phyloP scores from a whole-genome alignment of 2,797 vertebrate species.

The Yasuhikotakia modesta region DNA sequence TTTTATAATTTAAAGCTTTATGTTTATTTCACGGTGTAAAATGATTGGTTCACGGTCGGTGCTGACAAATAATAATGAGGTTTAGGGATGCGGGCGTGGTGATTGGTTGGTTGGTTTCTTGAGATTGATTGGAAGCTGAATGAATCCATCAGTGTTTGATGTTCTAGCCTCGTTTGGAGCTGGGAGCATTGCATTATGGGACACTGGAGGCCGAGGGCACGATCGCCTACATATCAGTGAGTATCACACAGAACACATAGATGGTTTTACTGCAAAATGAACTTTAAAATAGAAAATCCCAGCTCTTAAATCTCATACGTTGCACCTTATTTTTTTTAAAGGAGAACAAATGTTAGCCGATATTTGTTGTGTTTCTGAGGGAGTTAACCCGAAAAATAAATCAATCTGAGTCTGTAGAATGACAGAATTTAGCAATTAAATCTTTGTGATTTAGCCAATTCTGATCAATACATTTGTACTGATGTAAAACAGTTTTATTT shows the following conservation, averaged over 20 bases:
- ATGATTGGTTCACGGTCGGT: neutral
- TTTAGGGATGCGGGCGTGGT: neutral
- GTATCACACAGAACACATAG: too few relatives aligned
- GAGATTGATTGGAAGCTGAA: slow-evolving; percentile 16
- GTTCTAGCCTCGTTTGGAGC: slow-evolving; percentile 63
- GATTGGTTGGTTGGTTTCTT: neutral
- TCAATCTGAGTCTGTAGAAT: neutral
- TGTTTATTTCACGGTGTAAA: neutral
- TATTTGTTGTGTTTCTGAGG: too few relatives aligned
- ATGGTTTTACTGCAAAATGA: too few relatives aligned
- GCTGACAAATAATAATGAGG: neutral
- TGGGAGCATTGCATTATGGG: slow-evolving; percentile 55
- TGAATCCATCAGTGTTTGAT: slow-evolving; percentile 61
- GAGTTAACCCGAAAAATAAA: too few relatives aligned
- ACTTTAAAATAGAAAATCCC: too few relatives aligned
- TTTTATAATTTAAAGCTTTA: neutral
- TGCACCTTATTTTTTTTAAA: neutral
- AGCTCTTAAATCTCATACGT: too few relatives aligned
- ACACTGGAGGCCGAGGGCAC: slow-evolving; percentile 59
- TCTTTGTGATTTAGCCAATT: neutral
- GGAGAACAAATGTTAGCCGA: too few relatives aligned
- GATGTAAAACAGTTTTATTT: neutral
- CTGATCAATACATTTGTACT: neutral
- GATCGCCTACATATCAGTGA: slow-evolving; percentile 73
- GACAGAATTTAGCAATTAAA: neutral